Conservation (phyloP, 2,113 vertebrate genomes). For the Scophthalmus maximus region DNA sequence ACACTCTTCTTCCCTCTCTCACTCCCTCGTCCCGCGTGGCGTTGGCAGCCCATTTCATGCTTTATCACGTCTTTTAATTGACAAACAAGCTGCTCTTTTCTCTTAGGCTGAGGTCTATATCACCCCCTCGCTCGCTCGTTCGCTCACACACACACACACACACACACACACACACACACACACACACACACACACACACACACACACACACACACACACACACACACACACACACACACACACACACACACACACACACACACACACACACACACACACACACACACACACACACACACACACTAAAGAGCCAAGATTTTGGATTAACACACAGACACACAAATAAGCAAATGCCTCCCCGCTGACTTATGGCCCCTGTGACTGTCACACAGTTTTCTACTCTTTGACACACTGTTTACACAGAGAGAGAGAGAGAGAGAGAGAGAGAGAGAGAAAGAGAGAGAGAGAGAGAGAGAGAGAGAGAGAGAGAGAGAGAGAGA, state of each 20-base stretch:
- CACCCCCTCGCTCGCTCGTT: conserved; percentile 62
- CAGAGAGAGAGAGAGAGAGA: no score
- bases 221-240: conserved; percentile 20
- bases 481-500: not conserved
- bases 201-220: no score
- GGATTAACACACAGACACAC: conserved; percentile 50
- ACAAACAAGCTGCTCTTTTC: conserved; percentile 89
- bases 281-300: conserved; percentile 17
- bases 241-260: conserved; percentile 25
- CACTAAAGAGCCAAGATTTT: conserved; percentile 67
- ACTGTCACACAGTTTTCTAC: conserved; percentile 68
- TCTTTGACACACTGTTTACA: conserved; percentile 51
- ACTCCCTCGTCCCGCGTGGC: conserved; percentile 77
- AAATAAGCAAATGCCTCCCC: conserved; percentile 49
- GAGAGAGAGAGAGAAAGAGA: no score
- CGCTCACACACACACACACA: conserved; percentile 20
- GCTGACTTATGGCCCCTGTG: conserved; percentile 64
- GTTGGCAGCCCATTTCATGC: conserved; percentile 87
- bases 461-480: no score
- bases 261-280: conserved; percentile 22
- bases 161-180: conserved; percentile 26
- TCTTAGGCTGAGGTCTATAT: conserved; percentile 88
- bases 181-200: no score
- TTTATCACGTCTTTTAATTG: conserved; percentile 90
- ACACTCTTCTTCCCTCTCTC: conserved; percentile 68